Evolutionary conservation across 2,888 invertebrate genomes (phyloP), one percentile per base, ranked within the genome.

Genomic region (Crocallis elinguaria): DNA sequence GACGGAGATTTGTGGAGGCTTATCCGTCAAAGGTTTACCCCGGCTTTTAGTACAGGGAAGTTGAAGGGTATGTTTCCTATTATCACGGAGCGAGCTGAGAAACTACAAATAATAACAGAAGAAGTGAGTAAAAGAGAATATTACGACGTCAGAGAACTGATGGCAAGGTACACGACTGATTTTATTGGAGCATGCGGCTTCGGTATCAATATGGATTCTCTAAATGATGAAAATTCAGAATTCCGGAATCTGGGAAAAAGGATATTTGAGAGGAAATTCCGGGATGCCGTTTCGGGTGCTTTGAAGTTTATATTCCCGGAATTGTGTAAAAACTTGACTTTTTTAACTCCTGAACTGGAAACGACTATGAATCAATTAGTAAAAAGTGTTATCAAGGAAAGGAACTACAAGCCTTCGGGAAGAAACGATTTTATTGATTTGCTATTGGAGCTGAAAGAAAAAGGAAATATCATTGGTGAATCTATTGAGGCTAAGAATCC

Each of bases 81-180:
- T 13, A 87, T 90, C 17, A 84, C 82, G 7, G 82, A 86, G 0
- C 71, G 85, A 61, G 86, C 88, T 3, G 82, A 84, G 57, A 84
- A 82, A 57, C 57, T 90, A 8, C 83, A 87, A 70, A 9, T 73
- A 1, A 71, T 84, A 27, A 76, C 83, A 2, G 83, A 84, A 49
- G 75, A 80, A 8, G 71, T 85, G 0, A 62, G 72, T 4, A 55
- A 75, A 4, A 71, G 63, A 38, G 82, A 84, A 30, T 75, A 64
- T 57, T 86, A 83, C 39, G 88, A 88, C 52, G 77, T 81, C 2
- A 75, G 83, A 32, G 89, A 89, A 55, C 75, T 88, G 0, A 88
- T 89, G 87, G 88, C 88, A 1, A 76, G 89, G 36, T 90, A 86
- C 30, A 88, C 88, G 0, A 88, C 87, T 3, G 89, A 89, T 57